Percentiles rank a stretch among this genome's conserved stretches.
Evolutionary conservation across 2,113 vertebrate genomes (phyloP).

Genomic region (Ctenomys sociabilis): DNA sequence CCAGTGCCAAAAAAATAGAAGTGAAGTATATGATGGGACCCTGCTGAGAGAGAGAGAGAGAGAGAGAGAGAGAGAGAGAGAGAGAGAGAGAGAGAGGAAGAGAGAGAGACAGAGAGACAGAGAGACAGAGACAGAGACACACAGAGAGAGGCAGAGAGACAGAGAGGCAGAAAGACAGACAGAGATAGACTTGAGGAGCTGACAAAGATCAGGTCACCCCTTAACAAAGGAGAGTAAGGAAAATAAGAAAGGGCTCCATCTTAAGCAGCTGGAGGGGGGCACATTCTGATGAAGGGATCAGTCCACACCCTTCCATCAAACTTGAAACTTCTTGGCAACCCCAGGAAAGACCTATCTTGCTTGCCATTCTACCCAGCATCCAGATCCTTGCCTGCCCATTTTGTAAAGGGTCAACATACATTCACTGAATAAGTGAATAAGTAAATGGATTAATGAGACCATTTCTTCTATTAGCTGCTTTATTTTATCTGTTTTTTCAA

Average conservation of each 20-base stretch:
- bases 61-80: background rate
- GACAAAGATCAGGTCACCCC: background rate
- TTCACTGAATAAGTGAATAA: constrained; percentile 13
- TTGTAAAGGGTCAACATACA: constrained; percentile 37
- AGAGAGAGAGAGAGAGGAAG: no score
- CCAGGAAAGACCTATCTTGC: constrained; percentile 3
- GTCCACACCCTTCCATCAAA: background rate
- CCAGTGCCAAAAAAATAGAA: no score
- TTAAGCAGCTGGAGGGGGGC: background rate
- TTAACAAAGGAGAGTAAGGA: background rate
- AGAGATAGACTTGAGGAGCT: background rate
- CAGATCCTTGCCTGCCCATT: background rate
- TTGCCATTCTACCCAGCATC: background rate
- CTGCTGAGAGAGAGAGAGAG: no score
- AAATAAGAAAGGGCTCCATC: background rate
- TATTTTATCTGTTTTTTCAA: background rate
- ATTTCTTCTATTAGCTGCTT: constrained; percentile 20
- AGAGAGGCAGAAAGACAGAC: no score
- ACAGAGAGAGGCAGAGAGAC: background rate
- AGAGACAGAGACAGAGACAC: background rate
- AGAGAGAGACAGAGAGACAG: background rate
- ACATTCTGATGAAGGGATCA: background rate
- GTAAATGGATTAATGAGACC: background rate
- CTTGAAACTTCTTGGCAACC: background rate
- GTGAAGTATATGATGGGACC: background rate